Percentiles rank a stretch among this genome's conserved stretches.
Evolutionary conservation across 2,888 invertebrate species (phyloP).

Genomic region (Gortyna flavago): DNA sequence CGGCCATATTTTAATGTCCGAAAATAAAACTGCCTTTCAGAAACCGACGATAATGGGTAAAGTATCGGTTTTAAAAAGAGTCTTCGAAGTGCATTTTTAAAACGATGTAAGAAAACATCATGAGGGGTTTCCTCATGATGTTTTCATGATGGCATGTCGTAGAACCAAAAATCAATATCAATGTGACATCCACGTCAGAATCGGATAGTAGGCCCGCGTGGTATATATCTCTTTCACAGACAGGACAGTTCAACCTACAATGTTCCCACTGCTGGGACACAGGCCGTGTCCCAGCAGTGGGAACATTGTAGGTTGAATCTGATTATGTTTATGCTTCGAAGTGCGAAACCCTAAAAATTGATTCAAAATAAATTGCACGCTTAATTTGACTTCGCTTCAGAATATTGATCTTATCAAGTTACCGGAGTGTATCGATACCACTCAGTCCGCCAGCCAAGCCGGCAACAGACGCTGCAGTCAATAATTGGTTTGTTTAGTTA

Average conservation of each 20-base stretch:
- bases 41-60: not conserved
- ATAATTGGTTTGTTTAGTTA: not conserved
- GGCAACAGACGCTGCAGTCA: not conserved
- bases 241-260: not conserved
- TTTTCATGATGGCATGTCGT: no score
- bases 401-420: conserved; percentile 21
- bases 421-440: conserved; percentile 6
- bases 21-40: not conserved
- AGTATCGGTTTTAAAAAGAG: not conserved
- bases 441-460: not conserved
- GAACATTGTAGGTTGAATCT: not conserved
- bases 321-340: not conserved
- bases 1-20: not conserved
- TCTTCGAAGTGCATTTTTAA: not conserved
- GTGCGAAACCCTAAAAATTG: no score
- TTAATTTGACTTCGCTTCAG: not conserved
- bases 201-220: not conserved
- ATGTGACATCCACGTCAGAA: not conserved
- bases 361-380: not conserved
- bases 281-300: not conserved
- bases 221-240: not conserved
- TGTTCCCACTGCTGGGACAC: no score
- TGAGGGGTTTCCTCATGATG: no score
- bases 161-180: no score
- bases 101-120: no score